Evolutionary conservation across 2,888 invertebrate species (phyloP).

Genomic region (Stenoptilia bipunctidactyla): DNA sequence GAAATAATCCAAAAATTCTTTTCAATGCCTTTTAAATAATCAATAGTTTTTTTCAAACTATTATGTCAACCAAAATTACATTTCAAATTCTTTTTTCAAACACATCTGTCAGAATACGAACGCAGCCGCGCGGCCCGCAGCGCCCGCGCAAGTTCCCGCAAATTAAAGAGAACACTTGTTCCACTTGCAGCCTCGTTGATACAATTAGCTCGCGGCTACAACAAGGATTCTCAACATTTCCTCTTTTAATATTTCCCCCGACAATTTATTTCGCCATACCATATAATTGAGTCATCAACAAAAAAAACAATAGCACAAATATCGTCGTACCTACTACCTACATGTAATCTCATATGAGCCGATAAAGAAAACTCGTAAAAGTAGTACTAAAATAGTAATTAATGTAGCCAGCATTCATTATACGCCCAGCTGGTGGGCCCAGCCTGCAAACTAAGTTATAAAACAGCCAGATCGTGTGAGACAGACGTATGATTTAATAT

Average conservation of each 20-base stretch:
- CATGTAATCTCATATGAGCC: slow-evolving; percentile 50
- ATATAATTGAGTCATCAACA: slow-evolving; percentile 36
- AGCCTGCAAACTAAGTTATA: not conserved
- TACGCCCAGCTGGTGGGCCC: slow-evolving; percentile 36
- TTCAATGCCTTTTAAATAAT: too few species aligned
- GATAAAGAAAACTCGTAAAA: slow-evolving; percentile 56
- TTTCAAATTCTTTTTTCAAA: too few species aligned
- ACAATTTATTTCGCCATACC: not conserved
- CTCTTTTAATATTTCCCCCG: too few species aligned
- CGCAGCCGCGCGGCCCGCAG: too few species aligned
- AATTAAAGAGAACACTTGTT: slow-evolving; percentile 44
- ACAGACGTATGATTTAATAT: not conserved
- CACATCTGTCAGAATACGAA: too few species aligned
- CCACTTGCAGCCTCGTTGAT: slow-evolving; percentile 32
- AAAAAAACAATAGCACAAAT: slow-evolving; percentile 32
- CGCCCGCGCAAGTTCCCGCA: slow-evolving; percentile 20
- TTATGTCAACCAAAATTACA: too few species aligned
- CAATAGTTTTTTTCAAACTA: too few species aligned
- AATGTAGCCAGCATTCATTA: slow-evolving; percentile 56
- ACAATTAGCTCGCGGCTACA: slow-evolving; percentile 22
- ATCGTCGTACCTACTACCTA: slow-evolving; percentile 48
- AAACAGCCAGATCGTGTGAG: not conserved
- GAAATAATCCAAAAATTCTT: too few species aligned
- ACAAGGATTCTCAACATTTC: slow-evolving; percentile 2
- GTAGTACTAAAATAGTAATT: slow-evolving; percentile 57